phyloP scores from a whole-genome alignment of 2,797 vertebrate genomes.

The Lithobates pipiens region DNA sequence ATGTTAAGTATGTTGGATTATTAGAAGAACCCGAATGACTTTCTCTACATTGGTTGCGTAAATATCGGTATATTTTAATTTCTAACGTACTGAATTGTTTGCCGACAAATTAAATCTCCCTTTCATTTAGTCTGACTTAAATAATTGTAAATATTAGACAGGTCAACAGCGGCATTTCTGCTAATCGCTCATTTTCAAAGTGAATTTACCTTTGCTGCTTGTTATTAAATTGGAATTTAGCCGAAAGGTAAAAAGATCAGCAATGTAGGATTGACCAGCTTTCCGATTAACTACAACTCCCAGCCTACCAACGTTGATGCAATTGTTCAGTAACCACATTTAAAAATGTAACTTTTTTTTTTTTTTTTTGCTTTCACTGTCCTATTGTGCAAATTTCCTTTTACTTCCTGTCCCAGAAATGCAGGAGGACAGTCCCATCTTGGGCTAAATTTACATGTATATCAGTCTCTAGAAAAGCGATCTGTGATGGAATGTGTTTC shows the following conservation, averaged over 20 bases:
- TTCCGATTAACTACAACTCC: too few species aligned
- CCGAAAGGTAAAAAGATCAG: not conserved
- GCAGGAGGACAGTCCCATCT: too few species aligned
- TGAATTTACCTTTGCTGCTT: not conserved
- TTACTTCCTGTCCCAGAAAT: too few species aligned
- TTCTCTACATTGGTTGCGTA: conserved; percentile 17
- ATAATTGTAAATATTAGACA: not conserved
- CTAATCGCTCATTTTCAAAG: not conserved
- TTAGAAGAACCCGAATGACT: not conserved
- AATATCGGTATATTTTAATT: conserved; percentile 40
- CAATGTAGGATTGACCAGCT: too few species aligned
- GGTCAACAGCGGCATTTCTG: not conserved
- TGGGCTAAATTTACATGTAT: too few species aligned
- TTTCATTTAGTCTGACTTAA: not conserved
- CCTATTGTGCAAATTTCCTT: too few species aligned
- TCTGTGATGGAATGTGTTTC: too few species aligned
- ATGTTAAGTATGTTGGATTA: not conserved
- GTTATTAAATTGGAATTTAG: not conserved
- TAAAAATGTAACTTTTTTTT: too few species aligned
- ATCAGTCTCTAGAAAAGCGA: too few species aligned
- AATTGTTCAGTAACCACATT: too few species aligned
- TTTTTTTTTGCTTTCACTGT: too few species aligned
- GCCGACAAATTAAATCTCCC: not conserved
- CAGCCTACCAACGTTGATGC: too few species aligned
- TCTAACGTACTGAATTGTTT: conserved; percentile 20